Evolutionary conservation across 2,888 invertebrate genomes (phyloP).

Genomic region (Acrobasis consociella): DNA sequence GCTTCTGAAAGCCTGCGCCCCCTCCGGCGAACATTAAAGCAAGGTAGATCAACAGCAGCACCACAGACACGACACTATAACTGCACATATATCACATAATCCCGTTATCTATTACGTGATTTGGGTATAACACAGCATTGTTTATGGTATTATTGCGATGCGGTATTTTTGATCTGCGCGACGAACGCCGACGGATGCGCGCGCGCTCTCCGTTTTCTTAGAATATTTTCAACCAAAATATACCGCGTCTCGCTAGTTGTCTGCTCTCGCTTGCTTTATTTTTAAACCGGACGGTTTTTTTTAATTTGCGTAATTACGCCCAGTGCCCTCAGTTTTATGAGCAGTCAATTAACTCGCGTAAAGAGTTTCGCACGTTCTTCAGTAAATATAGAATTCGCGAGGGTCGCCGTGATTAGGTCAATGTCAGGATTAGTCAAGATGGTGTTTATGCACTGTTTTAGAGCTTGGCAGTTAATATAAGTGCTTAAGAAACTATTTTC

Average conservation of each 20-base stretch:
- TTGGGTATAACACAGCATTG: not conserved
- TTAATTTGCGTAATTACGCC: conserved; percentile 53
- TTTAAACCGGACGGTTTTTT: conserved; percentile 49
- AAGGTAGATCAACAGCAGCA: conserved; percentile 21
- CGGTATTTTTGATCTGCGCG: conserved; percentile 29
- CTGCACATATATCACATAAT: conserved; percentile 27
- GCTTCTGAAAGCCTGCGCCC: conserved; percentile 73
- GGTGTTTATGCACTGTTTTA: conserved; percentile 10
- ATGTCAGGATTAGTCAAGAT: conserved; percentile 11
- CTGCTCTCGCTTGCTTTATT: conserved; percentile 55
- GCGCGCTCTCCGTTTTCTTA: conserved; percentile 36
- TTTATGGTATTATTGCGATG: conserved; percentile 9
- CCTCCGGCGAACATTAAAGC: conserved; percentile 71
- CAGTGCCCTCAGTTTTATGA: conserved; percentile 44
- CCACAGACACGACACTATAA: conserved; percentile 25
- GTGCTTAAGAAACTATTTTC: conserved; percentile 6
- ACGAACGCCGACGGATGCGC: conserved; percentile 32
- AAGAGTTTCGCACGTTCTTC: not conserved
- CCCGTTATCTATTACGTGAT: conserved; percentile 20
- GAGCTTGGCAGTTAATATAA: conserved; percentile 4
- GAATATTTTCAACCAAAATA: conserved; percentile 51
- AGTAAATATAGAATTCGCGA: conserved; percentile 9
- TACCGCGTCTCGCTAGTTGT: conserved; percentile 42
- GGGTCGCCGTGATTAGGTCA: conserved; percentile 12
- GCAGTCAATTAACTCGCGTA: conserved; percentile 38